These are phyloP conservation scores for Diachasma alloeum DNA, from an alignment of 1,140 invertebrate genomes.

Conservation along the genomic window DNA sequence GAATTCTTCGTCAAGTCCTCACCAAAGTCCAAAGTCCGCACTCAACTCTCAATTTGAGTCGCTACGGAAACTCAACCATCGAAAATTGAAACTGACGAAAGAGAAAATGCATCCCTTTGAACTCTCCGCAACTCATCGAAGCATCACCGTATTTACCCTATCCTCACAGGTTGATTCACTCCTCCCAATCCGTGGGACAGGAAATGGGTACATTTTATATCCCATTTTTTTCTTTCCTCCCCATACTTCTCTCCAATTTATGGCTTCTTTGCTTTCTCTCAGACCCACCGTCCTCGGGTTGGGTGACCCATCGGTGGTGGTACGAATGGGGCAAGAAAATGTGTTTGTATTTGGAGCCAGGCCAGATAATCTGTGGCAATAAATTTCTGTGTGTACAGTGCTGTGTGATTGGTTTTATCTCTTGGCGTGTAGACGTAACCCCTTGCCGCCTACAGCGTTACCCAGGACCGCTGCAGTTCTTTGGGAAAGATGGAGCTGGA, in stretches of 20 bases:
- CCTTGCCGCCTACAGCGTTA: conserved; percentile 24
- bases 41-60: too few relatives aligned
- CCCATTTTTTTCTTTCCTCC: background rate
- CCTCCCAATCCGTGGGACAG: background rate
- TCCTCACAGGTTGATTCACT: background rate
- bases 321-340: conserved; percentile 46
- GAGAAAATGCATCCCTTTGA: too few relatives aligned
- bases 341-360: conserved; percentile 58
- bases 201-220: too few relatives aligned
- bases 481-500: conserved; percentile 13
- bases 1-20: too few relatives aligned
- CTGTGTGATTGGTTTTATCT: conserved; percentile 61
- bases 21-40: too few relatives aligned
- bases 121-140: too few relatives aligned
- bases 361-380: conserved; percentile 62
- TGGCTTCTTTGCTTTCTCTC: conserved; percentile 18
- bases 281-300: background rate
- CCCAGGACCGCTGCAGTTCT: background rate
- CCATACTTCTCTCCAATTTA: conserved; percentile 15
- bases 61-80: too few relatives aligned
- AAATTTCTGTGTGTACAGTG: conserved; percentile 59
- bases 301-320: background rate
- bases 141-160: too few relatives aligned
- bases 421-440: conserved; percentile 43
- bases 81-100: too few relatives aligned